phyloP scores from a whole-genome alignment of 2,797 vertebrate species.

The Orientallactaga sibirica region DNA sequence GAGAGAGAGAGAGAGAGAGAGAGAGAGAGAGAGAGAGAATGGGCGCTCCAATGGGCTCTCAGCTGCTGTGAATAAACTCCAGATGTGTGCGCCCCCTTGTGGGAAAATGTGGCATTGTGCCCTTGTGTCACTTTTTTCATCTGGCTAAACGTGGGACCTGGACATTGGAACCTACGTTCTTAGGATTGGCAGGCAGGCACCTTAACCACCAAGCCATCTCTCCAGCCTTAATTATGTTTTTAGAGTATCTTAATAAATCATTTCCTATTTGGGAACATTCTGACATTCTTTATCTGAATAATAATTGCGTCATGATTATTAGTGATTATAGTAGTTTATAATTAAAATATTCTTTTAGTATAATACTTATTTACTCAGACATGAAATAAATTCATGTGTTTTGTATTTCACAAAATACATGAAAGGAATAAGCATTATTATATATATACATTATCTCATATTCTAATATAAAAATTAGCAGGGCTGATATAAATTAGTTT shows the following conservation, averaged over 20 bases:
- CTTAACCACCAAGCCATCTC: no score
- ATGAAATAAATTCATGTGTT: background rate
- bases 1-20: no score
- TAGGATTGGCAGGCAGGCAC: no score
- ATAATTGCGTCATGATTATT: background rate
- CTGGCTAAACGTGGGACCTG: no score
- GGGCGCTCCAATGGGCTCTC: no score
- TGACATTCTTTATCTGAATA: background rate
- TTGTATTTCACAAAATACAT: background rate
- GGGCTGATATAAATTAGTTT: conserved; percentile 45
- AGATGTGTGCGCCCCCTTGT: no score
- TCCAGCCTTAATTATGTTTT: background rate
- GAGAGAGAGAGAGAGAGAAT: no score
- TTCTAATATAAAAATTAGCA: conserved; percentile 51
- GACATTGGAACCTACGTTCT: no score
- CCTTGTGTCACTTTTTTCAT: no score
- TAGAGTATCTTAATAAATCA: background rate
- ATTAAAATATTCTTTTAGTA: background rate
- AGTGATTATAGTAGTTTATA: background rate
- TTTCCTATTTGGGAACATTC: background rate
- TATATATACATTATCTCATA: background rate
- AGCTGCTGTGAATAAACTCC: no score
- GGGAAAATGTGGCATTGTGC: no score
- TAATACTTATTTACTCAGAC: background rate
- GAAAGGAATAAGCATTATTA: background rate